These are phyloP conservation scores for Thelaira solivaga DNA, from an alignment of 2,888 invertebrate genomes.

Conservation along the genomic window DNA sequence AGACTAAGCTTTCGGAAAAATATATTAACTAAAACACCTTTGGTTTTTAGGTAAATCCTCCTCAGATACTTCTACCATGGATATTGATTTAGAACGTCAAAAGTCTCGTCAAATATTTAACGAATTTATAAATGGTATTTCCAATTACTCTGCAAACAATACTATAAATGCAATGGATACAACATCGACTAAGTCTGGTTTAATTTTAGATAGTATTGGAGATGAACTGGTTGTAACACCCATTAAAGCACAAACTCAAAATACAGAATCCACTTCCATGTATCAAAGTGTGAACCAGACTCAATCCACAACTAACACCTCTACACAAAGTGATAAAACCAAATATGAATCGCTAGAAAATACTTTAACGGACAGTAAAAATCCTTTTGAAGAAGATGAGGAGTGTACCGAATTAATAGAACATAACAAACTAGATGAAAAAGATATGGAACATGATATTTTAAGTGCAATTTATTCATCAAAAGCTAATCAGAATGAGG, in stretches of 20 bases:
- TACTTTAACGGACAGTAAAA: constrained; percentile 9
- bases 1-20: too few species aligned
- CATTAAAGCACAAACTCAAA: constrained; percentile 54
- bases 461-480: constrained; percentile 68
- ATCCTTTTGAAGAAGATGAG: constrained; percentile 38
- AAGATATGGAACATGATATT: constrained; percentile 66
- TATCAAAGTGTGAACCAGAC: constrained; percentile 66
- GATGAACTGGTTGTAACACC: constrained; percentile 59
- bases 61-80: constrained; percentile 17
- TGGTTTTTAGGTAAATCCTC: constrained; percentile 68
- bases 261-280: constrained; percentile 58
- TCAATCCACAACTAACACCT: constrained; percentile 20
- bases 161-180: constrained; percentile 49
- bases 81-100: constrained; percentile 61
- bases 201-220: constrained; percentile 50
- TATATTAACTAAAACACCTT: too few species aligned
- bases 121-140: constrained; percentile 65
- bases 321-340: constrained; percentile 42
- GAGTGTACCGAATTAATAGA: not conserved
- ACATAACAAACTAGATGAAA: not conserved
- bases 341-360: constrained; percentile 63
- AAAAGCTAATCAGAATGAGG: constrained; percentile 50
- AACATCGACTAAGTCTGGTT: constrained; percentile 66
- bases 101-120: constrained; percentile 69
- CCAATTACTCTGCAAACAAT: not conserved